These are phyloP conservation scores for Microplitis deprimator DNA, from an alignment of 2,888 invertebrate genomes.

Conservation along the genomic window DNA sequence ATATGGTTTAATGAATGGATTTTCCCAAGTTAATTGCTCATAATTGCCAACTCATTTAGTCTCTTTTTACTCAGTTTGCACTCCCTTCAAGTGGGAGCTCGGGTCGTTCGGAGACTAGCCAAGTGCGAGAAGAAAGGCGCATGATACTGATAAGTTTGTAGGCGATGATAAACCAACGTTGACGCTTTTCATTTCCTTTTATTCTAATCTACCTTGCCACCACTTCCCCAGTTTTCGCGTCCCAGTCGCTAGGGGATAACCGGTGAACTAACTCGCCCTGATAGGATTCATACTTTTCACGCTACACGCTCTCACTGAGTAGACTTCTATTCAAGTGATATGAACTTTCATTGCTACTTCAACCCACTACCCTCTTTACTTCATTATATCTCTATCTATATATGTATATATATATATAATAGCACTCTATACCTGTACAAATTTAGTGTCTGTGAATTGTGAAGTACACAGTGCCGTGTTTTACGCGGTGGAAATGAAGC, in stretches of 20 bases:
- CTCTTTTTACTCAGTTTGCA: neutral
- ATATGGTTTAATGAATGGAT: neutral
- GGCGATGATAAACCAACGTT: slow-evolving; percentile 20
- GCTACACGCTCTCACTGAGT: slow-evolving; percentile 36
- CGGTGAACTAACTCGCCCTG: slow-evolving; percentile 42
- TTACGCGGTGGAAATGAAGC: neutral
- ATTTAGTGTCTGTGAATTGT: neutral
- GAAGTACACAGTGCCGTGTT: slow-evolving; percentile 2
- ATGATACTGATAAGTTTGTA: neutral
- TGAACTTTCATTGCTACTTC: slow-evolving; percentile 15
- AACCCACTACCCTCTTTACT: neutral
- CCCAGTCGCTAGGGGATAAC: slow-evolving; percentile 31
- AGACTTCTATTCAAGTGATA: slow-evolving; percentile 15
- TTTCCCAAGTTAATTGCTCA: neutral
- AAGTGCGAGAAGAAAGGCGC: neutral
- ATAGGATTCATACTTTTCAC: slow-evolving; percentile 49
- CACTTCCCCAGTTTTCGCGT: slow-evolving; percentile 36
- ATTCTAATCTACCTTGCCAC: slow-evolving; percentile 13
- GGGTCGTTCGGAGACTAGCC: neutral
- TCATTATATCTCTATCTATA: neutral
- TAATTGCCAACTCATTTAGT: neutral
- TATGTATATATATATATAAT: neutral
- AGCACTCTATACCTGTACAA: neutral
- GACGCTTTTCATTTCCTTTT: slow-evolving; percentile 45
- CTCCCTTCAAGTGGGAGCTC: neutral